These are phyloP conservation scores for Limnothrissa miodon DNA, from an alignment of 2,113 vertebrate species.

Conservation along the genomic window DNA sequence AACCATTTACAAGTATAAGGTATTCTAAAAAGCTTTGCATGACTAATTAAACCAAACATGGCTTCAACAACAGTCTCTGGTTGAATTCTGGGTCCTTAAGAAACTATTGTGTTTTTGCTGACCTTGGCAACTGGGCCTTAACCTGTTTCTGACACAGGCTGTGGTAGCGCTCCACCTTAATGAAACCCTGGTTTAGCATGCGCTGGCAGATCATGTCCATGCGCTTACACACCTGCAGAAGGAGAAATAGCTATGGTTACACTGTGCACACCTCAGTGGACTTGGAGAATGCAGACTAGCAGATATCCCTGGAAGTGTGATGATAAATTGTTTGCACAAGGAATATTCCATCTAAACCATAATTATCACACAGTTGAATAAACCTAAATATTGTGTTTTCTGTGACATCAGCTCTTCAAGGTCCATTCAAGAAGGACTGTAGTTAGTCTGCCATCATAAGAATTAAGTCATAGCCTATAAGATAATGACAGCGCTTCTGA, in stretches of 20 bases:
- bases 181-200: conserved; percentile 96
- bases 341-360: not conserved
- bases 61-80: too few species aligned
- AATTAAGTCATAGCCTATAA: not conserved
- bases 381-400: too few species aligned
- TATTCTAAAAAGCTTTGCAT: not conserved
- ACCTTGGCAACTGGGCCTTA: conserved; percentile 97
- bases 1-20: not conserved
- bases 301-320: not conserved
- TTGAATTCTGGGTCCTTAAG: not conserved
- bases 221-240: conserved; percentile 89
- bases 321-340: not conserved
- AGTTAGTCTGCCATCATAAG: too few species aligned
- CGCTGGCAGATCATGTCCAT: conserved; percentile 97
- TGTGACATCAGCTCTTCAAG: too few species aligned
- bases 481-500: not conserved
- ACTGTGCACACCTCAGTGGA: not conserved
- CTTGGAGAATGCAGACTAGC: not conserved
- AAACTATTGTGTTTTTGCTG: conserved; percentile 34
- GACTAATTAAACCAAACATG: too few species aligned
- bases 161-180: conserved; percentile 96
- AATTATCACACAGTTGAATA: too few species aligned
- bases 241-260: not conserved
- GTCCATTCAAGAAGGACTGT: too few species aligned
- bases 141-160: conserved; percentile 97